Percentiles rank a stretch among this genome's conserved stretches.
These are phyloP conservation scores for Coranthus polyacanthus DNA, from an alignment of 2,797 vertebrate genomes.

Conservation along the genomic window DNA sequence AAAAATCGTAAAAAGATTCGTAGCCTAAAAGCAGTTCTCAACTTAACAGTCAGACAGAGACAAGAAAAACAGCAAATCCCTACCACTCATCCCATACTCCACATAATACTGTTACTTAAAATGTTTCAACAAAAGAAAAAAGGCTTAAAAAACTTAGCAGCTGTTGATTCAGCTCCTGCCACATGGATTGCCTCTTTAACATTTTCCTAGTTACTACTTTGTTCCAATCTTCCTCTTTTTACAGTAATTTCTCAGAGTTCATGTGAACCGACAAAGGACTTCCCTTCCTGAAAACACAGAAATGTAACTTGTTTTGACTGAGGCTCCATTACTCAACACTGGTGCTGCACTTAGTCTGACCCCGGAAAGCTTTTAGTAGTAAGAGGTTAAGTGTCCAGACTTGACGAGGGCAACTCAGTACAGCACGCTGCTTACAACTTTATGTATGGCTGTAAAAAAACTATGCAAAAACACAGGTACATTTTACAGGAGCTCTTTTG, in stretches of 20 bases:
- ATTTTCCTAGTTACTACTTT: slow-evolving; percentile 17
- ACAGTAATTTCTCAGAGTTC: slow-evolving; percentile 53
- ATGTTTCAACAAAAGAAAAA: background rate
- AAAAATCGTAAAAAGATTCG: too few species aligned
- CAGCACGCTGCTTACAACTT: slow-evolving; percentile 50
- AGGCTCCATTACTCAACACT: slow-evolving; percentile 74
- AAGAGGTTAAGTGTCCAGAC: slow-evolving; percentile 83
- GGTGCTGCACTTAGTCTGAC: slow-evolving; percentile 77
- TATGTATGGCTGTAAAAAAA: slow-evolving; percentile 31
- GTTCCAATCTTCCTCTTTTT: slow-evolving; percentile 17
- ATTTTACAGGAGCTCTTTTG: slow-evolving; percentile 30
- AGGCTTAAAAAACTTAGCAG: background rate
- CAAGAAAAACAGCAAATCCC: slow-evolving; percentile 1
- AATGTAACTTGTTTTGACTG: slow-evolving; percentile 80
- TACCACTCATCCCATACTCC: too few species aligned
- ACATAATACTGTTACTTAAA: slow-evolving; percentile 10
- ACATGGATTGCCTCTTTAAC: slow-evolving; percentile 1
- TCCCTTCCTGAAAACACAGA: slow-evolving; percentile 65
- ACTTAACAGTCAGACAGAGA: background rate
- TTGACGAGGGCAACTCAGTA: slow-evolving; percentile 66
- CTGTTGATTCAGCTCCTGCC: slow-evolving; percentile 7
- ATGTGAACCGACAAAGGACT: slow-evolving; percentile 57
- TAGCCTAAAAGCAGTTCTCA: slow-evolving; percentile 9
- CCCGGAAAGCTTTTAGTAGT: slow-evolving; percentile 82
- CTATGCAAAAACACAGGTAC: slow-evolving; percentile 8